Conservation (phyloP, 1,140 invertebrate species). For the Bombus sylvicola region DNA sequence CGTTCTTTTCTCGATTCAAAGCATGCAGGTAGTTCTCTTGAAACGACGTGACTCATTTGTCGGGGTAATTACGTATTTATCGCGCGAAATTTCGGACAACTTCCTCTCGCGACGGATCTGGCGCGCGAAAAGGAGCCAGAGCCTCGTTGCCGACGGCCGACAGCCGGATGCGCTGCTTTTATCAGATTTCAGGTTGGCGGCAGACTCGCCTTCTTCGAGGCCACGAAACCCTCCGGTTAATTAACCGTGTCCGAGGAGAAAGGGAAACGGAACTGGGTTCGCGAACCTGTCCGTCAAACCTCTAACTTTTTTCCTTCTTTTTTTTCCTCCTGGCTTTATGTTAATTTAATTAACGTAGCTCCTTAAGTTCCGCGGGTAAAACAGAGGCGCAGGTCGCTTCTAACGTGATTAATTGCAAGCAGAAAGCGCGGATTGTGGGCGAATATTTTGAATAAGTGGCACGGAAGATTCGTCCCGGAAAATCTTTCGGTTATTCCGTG, state of each 20-base stretch:
- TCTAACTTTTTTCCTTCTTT: background rate
- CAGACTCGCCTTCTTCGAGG: background rate
- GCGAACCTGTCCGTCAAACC: slow-evolving; percentile 40
- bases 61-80: slow-evolving; percentile 79
- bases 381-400: too few relatives aligned
- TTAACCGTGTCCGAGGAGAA: slow-evolving; percentile 35
- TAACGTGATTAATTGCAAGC: background rate
- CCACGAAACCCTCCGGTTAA: slow-evolving; percentile 51
- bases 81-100: slow-evolving; percentile 72
- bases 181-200: slow-evolving; percentile 52
- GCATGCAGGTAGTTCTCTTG: slow-evolving; percentile 24
- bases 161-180: slow-evolving; percentile 49
- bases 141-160: slow-evolving; percentile 15
- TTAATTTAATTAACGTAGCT: slow-evolving; percentile 27
- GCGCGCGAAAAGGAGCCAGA: slow-evolving; percentile 21
- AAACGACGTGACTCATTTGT: slow-evolving; percentile 46
- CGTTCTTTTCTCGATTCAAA: background rate
- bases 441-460: too few relatives aligned
- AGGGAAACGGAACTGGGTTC: slow-evolving; percentile 36
- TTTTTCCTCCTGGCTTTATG: background rate
- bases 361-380: background rate
- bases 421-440: too few relatives aligned
- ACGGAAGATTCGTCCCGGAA: too few relatives aligned
- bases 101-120: slow-evolving; percentile 41
- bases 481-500: background rate